Evolutionary conservation across 92 coral and sea anemone genomes (phyloP), one percentile per base, ranked within the genome.

Genomic region (Pocillopora meandrina): DNA sequence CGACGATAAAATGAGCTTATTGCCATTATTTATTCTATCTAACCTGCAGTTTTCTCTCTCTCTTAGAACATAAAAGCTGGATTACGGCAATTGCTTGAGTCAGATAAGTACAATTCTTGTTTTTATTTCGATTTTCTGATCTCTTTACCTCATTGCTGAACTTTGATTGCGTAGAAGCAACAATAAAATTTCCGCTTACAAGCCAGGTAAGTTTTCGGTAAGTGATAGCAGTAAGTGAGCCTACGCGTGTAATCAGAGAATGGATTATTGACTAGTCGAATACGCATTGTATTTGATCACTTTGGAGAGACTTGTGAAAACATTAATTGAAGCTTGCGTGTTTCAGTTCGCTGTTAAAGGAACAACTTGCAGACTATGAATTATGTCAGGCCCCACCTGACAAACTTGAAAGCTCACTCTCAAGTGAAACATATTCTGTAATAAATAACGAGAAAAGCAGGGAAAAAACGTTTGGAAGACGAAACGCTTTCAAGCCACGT

Each of bases 401-500:
- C 52, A 20, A 33, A 11, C 78, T 74, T 74, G 78, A 74, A 74
- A 83, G 86, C 55, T 12, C 23, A 12, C 86, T 74, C 72, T 83
- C 86, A 83, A 83, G 86, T 62, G 10, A 21, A 15, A 20, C 1
- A 10, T 58, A 59, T 63, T 42, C 52, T 42, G 31, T 1, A 26
- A 26, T 26, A 26, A 26, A 26, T 26, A 26, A 68, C 31, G 7
- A 17, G 21, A 18, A 15, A 12, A 68, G 1, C 36, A 13, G 59
- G 47, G 31, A 69, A 52, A 59, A 36, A 35, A 72, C 70, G 66
- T 73, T 83, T 83, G 86, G 55, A 83, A 73, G 86, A 81, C 60
- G 10, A 14, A 10, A 17, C 86, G 33, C 86, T 83, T 83, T 74
- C 31, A 83, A 74, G 86, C 20, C 80, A 62, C 55, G 15, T 20